Base-by-base conservation (phyloP, 1,140 invertebrate genomes). In the Galendromus occidentalis region DNA sequence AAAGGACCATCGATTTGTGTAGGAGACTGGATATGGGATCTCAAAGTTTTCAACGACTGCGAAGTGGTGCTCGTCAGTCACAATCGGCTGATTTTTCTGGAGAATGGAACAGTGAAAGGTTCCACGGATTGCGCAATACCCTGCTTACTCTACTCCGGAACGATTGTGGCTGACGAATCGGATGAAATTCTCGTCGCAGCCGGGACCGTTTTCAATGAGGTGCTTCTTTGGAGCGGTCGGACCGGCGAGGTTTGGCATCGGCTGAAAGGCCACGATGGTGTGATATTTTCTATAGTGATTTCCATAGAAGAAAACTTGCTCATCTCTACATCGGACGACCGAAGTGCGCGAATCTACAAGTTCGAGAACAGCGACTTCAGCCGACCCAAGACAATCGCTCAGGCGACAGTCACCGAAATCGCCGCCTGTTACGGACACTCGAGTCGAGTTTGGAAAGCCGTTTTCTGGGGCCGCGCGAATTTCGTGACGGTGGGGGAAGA, bases 11-110 rank as follows among this genome's bases (percentile, higher is more conserved):
- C 22, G 25, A 29, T 29, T 25, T 17, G 25, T 59, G 25, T 59
- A 5, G 51, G 51, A 14, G 51, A 59, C 51, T 59, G 51, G 51
- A 59, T 59, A 14, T 59, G 51, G 51, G 51, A 59, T 25, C 22
- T 59, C n/a, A 25, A 33, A 25, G 22, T 33, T 29, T 59, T 59
- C 33, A 9, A 29, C 14, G n/a, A 17, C 6, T 22, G 1, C 4
- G 51, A 25, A 4, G 51, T 33, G 14, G 14, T 59, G 51, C 22
- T 59, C 1, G 33, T 39, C 33, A 59, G 51, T 33, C 51, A 59
- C 22, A 59, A 59, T 22, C 51, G 33, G 9, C 14, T 59, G 51
- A 33, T 59, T 17, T 59, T 17, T 4, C 33, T 59, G 4, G 33
- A 22, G 14, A n/a, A 22, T 5, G 12, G 25, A 14, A 22, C 17